Conservation (phyloP, 2,113 vertebrate genomes). For the Trematomus loennbergii region DNA sequence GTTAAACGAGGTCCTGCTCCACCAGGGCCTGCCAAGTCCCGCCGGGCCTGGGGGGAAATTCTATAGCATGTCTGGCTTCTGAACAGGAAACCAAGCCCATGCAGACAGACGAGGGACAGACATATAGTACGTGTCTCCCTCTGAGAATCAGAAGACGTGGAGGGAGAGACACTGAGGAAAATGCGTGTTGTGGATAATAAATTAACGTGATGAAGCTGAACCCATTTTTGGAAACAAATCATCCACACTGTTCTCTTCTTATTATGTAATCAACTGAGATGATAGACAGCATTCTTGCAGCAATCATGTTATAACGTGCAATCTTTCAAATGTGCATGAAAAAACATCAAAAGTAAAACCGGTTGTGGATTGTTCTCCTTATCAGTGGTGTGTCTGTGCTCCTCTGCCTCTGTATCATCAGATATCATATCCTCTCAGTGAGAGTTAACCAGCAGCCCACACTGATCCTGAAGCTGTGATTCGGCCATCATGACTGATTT, state of each 20-base stretch:
- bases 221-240: neutral
- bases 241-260: neutral
- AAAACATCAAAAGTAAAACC: neutral
- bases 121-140: slow-evolving; percentile 19
- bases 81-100: slow-evolving; percentile 70
- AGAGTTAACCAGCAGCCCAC: slow-evolving; percentile 18
- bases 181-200: neutral
- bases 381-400: slow-evolving; percentile 8
- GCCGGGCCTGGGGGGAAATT: slow-evolving; percentile 59
- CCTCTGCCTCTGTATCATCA: neutral
- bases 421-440: slow-evolving; percentile 4
- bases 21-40: slow-evolving; percentile 39
- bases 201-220: neutral
- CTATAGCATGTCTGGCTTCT: slow-evolving; percentile 66
- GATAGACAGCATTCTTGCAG: slow-evolving; percentile 8
- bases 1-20: slow-evolving; percentile 50
- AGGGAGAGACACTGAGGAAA: neutral
- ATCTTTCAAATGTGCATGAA: neutral
- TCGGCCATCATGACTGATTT: slow-evolving; percentile 6
- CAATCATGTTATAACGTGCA: neutral
- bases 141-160: slow-evolving; percentile 22
- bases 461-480: slow-evolving; percentile 3
- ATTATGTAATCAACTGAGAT: neutral
- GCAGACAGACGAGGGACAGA: slow-evolving; percentile 42
- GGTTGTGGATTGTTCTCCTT: neutral